Evolutionary conservation across 2,113 vertebrate genomes (phyloP).

Genomic region (Genyomyrus donnyi): DNA sequence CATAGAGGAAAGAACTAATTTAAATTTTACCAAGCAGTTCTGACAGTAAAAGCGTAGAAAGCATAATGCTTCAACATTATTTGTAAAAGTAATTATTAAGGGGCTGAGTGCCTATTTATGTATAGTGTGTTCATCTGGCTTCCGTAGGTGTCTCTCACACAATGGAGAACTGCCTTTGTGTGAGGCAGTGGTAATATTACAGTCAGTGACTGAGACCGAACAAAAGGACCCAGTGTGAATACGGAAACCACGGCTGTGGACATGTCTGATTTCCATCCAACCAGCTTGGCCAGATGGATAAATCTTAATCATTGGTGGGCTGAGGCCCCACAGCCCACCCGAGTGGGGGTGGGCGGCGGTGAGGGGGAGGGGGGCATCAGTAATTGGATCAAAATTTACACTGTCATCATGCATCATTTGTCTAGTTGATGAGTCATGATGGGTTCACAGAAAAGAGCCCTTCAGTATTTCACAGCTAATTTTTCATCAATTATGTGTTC

Average conservation of each 20-base stretch:
- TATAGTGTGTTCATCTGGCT: not conserved
- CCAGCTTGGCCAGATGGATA: not conserved
- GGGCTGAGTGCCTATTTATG: not conserved
- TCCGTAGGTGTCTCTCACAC: not conserved
- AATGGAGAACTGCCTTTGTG: not conserved
- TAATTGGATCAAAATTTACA: constrained; percentile 6
- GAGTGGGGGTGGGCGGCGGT: not conserved
- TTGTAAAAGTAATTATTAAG: constrained; percentile 2
- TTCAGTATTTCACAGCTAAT: constrained; percentile 5
- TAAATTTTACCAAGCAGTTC: not conserved
- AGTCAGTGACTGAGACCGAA: not conserved
- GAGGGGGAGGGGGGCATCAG: not conserved
- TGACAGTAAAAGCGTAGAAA: not conserved
- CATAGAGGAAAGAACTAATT: not conserved
- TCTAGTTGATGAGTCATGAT: not conserved
- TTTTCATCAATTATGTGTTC: not conserved
- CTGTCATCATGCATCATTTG: not conserved
- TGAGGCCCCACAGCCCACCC: not conserved
- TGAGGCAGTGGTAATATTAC: not conserved
- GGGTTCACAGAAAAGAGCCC: not conserved
- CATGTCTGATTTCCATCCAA: not conserved
- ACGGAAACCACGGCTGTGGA: not conserved
- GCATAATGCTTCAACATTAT: not conserved
- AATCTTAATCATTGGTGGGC: not conserved
- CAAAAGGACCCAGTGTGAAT: not conserved